Conservation (phyloP, 1,140 invertebrate species). For the Caenorhabditis tropicalis region DNA sequence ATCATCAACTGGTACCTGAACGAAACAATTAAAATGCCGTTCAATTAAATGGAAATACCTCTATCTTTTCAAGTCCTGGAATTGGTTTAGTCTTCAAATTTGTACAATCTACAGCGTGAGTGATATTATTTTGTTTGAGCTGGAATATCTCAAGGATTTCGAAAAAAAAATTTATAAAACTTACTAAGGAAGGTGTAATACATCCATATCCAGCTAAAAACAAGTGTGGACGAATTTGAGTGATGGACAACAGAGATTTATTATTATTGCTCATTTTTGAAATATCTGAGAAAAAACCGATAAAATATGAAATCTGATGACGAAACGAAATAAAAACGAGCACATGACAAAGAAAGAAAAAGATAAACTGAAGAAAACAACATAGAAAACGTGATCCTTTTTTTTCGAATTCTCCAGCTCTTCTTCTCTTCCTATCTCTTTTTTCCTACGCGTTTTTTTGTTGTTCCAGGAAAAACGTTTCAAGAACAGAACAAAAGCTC, state of each 20-base stretch:
- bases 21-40: neutral
- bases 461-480: neutral
- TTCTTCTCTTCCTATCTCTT: neutral
- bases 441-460: neutral
- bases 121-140: constrained; percentile 54
- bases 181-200: constrained; percentile 38
- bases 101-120: constrained; percentile 57
- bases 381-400: constrained; percentile 25
- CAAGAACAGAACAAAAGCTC: neutral
- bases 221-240: constrained; percentile 49
- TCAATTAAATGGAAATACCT: neutral
- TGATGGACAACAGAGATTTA: constrained; percentile 38
- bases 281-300: neutral
- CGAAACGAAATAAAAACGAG: neutral
- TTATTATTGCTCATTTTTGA: neutral
- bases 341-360: neutral
- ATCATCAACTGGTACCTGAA: constrained; percentile 53
- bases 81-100: constrained; percentile 54
- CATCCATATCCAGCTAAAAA: constrained; percentile 57
- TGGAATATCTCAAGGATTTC: neutral
- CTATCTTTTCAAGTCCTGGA: constrained; percentile 46
- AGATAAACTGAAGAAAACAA: constrained; percentile 28
- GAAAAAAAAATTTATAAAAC: neutral
- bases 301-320: neutral
- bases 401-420: neutral